Evolutionary conservation across 2,113 vertebrate genomes (phyloP).

Genomic region (Bubo scandiacus): DNA sequence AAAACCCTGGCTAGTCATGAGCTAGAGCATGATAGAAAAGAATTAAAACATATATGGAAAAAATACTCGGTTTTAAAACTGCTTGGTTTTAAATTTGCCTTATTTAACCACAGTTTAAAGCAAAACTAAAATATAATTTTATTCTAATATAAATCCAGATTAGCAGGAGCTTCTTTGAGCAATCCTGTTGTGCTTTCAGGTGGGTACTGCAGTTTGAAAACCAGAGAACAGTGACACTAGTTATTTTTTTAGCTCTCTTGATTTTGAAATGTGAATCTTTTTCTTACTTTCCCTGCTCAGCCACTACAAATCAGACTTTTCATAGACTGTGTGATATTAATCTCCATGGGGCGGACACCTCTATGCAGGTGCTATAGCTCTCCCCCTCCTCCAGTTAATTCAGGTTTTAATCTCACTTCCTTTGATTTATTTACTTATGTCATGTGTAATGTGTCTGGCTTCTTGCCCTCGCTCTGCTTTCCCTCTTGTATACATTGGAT

Average conservation of each 20-base stretch:
- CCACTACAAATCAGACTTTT: constrained; percentile 52
- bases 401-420: constrained; percentile 65
- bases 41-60: neutral
- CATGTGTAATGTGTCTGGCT: constrained; percentile 57
- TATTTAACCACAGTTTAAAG: neutral
- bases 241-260: neutral
- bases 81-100: neutral
- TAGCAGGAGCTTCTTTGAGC: neutral
- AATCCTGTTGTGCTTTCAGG: neutral
- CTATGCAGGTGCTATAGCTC: constrained; percentile 55
- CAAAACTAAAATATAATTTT: neutral
- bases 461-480: constrained; percentile 46
- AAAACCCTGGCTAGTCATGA: neutral
- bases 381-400: constrained; percentile 67
- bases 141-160: neutral
- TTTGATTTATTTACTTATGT: constrained; percentile 66
- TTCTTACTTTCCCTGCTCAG: neutral
- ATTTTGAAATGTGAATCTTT: neutral
- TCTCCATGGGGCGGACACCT: constrained; percentile 66
- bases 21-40: neutral
- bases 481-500: neutral
- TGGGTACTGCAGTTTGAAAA: neutral
- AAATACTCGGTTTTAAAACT: neutral
- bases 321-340: constrained; percentile 53
- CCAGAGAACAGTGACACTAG: neutral